phyloP scores from a whole-genome alignment of 2,888 invertebrate species.

The Ormia ochracea region DNA sequence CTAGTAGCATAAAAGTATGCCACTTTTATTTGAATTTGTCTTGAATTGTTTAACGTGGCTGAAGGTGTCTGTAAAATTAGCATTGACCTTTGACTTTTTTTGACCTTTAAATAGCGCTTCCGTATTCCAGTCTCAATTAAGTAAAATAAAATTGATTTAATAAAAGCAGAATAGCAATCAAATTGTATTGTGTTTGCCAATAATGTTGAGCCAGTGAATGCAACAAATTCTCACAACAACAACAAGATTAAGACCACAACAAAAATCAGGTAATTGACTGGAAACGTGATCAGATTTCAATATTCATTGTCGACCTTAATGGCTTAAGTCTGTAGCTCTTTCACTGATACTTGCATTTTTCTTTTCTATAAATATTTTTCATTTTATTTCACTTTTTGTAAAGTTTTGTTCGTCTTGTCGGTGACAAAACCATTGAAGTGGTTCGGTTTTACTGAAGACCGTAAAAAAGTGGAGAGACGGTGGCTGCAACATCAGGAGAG shows the following conservation, averaged over 20 bases:
- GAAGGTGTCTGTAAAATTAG: too few relatives aligned
- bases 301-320: constrained; percentile 69
- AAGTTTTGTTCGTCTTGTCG: background rate
- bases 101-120: background rate
- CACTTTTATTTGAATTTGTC: too few relatives aligned
- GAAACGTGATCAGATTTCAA: constrained; percentile 75
- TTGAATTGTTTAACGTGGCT: too few relatives aligned
- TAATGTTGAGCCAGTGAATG: background rate
- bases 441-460: background rate
- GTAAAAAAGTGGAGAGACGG: background rate
- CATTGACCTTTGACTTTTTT: too few relatives aligned
- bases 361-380: background rate
- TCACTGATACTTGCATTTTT: background rate
- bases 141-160: constrained; percentile 20
- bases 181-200: constrained; percentile 9
- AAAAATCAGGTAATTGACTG: constrained; percentile 74
- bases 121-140: background rate
- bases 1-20: too few relatives aligned
- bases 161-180: constrained; percentile 10
- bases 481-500: background rate
- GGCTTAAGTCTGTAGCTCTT: constrained; percentile 65
- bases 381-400: background rate
- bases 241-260: constrained; percentile 37
- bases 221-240: constrained; percentile 27
- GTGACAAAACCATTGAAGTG: constrained; percentile 40